Percentiles rank a stretch among this genome's conserved stretches.
phyloP scores from a whole-genome alignment of 2,888 invertebrate species.

The Scaptodrosophila latifasciaeformis region DNA sequence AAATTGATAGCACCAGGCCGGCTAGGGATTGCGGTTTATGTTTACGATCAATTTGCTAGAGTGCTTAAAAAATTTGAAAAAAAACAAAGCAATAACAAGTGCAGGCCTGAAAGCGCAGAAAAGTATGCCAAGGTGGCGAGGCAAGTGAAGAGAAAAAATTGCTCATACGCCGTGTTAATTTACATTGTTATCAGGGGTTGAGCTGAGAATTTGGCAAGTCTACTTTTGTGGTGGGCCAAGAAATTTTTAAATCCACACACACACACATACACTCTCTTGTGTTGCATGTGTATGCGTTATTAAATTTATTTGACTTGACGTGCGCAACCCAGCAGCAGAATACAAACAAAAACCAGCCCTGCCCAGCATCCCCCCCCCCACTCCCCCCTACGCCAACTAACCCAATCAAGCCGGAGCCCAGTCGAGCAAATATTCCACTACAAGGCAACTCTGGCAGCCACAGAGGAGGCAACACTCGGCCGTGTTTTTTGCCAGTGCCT shows the following conservation, averaged over 20 bases:
- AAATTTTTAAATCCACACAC: no score
- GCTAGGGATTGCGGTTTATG: constrained; percentile 16
- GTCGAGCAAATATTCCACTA: neutral
- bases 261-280: constrained; percentile 7
- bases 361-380: neutral
- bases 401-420: neutral
- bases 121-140: constrained; percentile 54
- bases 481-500: neutral
- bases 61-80: constrained; percentile 56
- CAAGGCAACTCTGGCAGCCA: neutral
- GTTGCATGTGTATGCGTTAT: constrained; percentile 50
- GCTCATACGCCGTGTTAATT: constrained; percentile 55
- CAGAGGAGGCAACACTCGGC: neutral
- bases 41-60: constrained; percentile 60
- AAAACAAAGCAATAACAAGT: no score
- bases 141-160: constrained; percentile 45
- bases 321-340: constrained; percentile 38
- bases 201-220: neutral
- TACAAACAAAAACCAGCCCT: constrained; percentile 2
- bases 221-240: neutral
- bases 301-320: constrained; percentile 68
- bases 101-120: constrained; percentile 42
- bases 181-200: constrained; percentile 45
- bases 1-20: constrained; percentile 56
- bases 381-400: neutral